phyloP scores from a whole-genome alignment of 2,797 vertebrate species.

The Chiroxiphia lanceolata region DNA sequence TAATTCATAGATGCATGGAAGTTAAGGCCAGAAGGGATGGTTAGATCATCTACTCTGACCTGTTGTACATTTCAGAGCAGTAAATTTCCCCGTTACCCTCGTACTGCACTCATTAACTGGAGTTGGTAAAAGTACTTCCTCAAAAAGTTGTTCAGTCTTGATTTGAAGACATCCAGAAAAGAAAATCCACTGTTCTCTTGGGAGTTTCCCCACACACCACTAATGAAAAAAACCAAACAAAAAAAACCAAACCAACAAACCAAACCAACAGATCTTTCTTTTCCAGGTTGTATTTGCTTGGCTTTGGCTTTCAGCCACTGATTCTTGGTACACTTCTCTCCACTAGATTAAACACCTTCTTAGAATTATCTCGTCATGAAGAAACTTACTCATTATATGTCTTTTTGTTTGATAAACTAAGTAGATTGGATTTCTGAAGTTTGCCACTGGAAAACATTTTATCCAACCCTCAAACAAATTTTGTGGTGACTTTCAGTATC shows the following conservation, averaged over 20 bases:
- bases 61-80: neutral
- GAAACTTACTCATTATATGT: neutral
- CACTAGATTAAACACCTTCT: neutral
- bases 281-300: neutral
- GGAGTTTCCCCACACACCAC: neutral
- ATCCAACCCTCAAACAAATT: neutral
- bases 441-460: neutral
- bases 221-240: neutral
- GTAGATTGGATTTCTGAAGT: neutral
- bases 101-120: neutral
- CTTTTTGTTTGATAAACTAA: neutral
- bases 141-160: neutral
- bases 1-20: neutral
- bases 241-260: too few relatives aligned
- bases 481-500: neutral
- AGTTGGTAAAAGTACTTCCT: neutral
- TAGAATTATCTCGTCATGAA: neutral
- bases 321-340: neutral
- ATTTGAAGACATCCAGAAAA: neutral
- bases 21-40: neutral
- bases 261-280: neutral
- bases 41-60: neutral
- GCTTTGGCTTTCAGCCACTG: neutral
- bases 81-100: neutral
- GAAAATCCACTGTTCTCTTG: neutral